Base-by-base conservation (phyloP, 2,113 vertebrate species). In the Chaetura pelagica region DNA sequence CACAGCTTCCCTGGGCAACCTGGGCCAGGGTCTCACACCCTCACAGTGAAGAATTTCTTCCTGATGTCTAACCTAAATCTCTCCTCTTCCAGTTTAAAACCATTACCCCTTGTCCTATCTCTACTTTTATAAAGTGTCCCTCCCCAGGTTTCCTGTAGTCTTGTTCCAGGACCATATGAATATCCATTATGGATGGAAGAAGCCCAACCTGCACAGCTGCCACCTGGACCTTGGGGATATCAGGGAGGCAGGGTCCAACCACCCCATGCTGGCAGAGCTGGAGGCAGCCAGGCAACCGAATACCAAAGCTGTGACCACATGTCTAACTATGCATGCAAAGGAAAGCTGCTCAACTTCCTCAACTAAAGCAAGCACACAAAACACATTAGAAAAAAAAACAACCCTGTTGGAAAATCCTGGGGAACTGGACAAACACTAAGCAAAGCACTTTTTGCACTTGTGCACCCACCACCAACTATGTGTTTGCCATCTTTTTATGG, bases 281-380 rank as follows among this genome's bases (percentile, higher is more conserved):
- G 38, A 93, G 61, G 66, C 57, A 46, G 64, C 30, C 52, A 32
- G 71, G 71, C 75, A 34, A 10, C 62, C 79, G 71, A 82, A 87
- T 42, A 59, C 74, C 93, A 75, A 38, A 88, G 79, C 72, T 58
- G 83, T 73, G 91, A 84, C 58, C 63, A 35, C 58, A 68, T 0
- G 1, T 48, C 84, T 76, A 2, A 48, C 68, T 34, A 58, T 4
- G 49, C 3, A 2, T 0, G 0, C n/a, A 27, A 32, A 46, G 29
- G 6, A 69, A 66, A 57, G 62, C 71, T 21, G 21, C 78, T 68
- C 17, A 3, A 40, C 54, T 29, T 42, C 9, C 75, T 80, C 85
- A 49, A n/a, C 76, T 42, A 55, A 63, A 82, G 22, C 71, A 54
- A 87, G 48, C 1, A 21, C 23, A 76, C 10, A 17, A 57, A 63